Conservation (phyloP, 2,113 vertebrate species). For the Stigmatopora argus region DNA sequence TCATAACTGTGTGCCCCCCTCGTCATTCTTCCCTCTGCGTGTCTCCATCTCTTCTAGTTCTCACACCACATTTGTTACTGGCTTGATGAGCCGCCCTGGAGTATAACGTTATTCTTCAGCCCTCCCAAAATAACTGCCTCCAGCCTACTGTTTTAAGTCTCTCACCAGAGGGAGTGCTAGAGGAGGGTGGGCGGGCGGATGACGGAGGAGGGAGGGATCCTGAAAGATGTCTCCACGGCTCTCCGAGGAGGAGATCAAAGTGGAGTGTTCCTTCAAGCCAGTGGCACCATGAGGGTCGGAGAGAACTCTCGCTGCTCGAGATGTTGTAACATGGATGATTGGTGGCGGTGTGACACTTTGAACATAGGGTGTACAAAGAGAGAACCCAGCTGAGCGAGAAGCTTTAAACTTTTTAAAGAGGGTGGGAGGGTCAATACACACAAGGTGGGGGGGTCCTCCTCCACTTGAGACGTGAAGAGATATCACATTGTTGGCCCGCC, state of each 20-base stretch:
- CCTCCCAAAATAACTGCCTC: slow-evolving; percentile 73
- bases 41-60: slow-evolving; percentile 70
- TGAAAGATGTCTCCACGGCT: slow-evolving; percentile 62
- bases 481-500: slow-evolving; percentile 66
- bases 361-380: slow-evolving; percentile 63
- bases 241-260: slow-evolving; percentile 73
- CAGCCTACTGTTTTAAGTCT: slow-evolving; percentile 73
- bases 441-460: slow-evolving; percentile 43
- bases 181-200: slow-evolving; percentile 23
- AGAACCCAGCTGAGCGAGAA: slow-evolving; percentile 72
- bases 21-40: slow-evolving; percentile 65
- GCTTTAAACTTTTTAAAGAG: slow-evolving; percentile 65
- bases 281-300: slow-evolving; percentile 59
- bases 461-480: slow-evolving; percentile 74
- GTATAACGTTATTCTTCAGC: slow-evolving; percentile 70
- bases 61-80: slow-evolving; percentile 72
- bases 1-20: slow-evolving; percentile 70
- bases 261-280: slow-evolving; percentile 56
- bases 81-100: slow-evolving; percentile 74
- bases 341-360: slow-evolving; percentile 69
- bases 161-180: slow-evolving; percentile 63
- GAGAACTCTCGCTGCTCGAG: slow-evolving; percentile 55
- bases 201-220: slow-evolving; percentile 41
- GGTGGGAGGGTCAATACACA: slow-evolving; percentile 25
- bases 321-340: slow-evolving; percentile 65